Conservation (phyloP, 2,888 invertebrate genomes). For the Unio delphinus region DNA sequence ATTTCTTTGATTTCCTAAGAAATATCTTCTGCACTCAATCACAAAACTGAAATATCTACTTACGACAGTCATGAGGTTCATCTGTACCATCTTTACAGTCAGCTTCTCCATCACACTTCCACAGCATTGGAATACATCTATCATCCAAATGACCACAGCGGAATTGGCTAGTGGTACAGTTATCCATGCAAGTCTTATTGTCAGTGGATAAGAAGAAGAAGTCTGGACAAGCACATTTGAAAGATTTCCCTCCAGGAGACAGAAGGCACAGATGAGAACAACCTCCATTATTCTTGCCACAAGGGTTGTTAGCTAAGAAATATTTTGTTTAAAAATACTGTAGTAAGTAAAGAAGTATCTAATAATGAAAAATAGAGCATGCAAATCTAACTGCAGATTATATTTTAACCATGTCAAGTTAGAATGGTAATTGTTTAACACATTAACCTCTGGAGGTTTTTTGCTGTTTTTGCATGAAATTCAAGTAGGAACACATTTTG, state of each 20-base stretch:
- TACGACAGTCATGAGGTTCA: conserved; percentile 67
- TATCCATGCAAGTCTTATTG: conserved; percentile 90
- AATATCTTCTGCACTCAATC: no score
- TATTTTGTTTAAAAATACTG: no score
- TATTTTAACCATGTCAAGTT: no score
- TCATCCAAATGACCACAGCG: conserved; percentile 58
- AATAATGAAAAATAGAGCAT: not conserved
- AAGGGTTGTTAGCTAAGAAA: conserved; percentile 83
- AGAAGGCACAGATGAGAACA: conserved; percentile 96
- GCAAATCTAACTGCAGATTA: not conserved
- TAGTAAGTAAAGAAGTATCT: not conserved
- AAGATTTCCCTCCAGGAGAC: conserved; percentile 80
- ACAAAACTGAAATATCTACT: no score
- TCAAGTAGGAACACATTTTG: no score
- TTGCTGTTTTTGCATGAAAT: no score
- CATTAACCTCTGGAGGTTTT: no score
- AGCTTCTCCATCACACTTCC: conserved; percentile 67
- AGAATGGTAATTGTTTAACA: no score
- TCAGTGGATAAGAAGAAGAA: conserved; percentile 85
- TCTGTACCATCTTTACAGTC: conserved; percentile 68
- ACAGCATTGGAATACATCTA: conserved; percentile 63
- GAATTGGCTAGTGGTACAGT: conserved; percentile 82
- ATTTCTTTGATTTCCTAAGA: no score
- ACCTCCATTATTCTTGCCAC: conserved; percentile 92
- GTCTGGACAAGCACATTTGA: conserved; percentile 94